Evolutionary conservation across 2,888 invertebrate genomes (phyloP).

Genomic region (Perizoma flavofasciatum): DNA sequence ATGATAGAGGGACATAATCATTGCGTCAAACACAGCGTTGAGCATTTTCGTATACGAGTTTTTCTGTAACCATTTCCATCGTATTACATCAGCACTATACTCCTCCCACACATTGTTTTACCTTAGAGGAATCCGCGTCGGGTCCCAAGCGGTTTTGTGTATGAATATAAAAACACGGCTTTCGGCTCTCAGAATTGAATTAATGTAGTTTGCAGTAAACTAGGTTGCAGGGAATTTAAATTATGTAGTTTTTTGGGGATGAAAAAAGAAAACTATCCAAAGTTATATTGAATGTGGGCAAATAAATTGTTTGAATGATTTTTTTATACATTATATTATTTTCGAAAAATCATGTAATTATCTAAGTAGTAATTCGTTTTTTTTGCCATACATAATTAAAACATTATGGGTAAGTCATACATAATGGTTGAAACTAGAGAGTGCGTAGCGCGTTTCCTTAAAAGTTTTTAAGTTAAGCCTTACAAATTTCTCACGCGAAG

Average conservation of each 20-base stretch:
- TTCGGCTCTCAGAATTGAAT: constrained; percentile 43
- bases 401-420: too few species aligned
- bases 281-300: background rate
- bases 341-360: too few species aligned
- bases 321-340: background rate
- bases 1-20: too few species aligned
- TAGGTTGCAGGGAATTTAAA: constrained; percentile 9
- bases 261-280: constrained; percentile 3
- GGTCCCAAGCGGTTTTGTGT: constrained; percentile 41
- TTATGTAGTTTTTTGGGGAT: constrained; percentile 1
- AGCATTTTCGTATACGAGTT: background rate
- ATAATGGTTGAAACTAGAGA: too few species aligned
- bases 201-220: constrained; percentile 30
- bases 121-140: constrained; percentile 32
- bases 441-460: too few species aligned
- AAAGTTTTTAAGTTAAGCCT: too few species aligned
- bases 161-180: constrained; percentile 49
- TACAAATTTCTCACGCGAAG: too few species aligned
- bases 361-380: too few species aligned
- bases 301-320: background rate
- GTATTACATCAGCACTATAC: constrained; percentile 13
- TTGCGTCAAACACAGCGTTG: too few species aligned
- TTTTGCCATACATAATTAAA: too few species aligned
- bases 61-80: background rate
- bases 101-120: constrained; percentile 39